Evolutionary conservation across 2,888 invertebrate species (phyloP), one percentile per base, ranked within the genome.

Genomic region (Melangyna quadrimaculata): DNA sequence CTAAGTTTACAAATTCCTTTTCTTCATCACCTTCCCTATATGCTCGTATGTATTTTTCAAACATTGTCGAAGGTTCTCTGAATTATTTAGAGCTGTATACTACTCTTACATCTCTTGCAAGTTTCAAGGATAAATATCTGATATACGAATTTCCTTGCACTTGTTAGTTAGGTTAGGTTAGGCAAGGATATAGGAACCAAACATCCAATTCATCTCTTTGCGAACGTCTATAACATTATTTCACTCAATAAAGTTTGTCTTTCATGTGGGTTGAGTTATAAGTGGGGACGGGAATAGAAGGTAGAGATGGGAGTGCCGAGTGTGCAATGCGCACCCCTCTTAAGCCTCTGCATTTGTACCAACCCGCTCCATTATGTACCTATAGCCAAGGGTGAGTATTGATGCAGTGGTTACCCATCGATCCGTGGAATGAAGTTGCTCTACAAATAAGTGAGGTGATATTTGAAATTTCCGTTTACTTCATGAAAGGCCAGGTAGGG

Each of bases 331-430:
- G n/a, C 17, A 37, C 35, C 48, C 35, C 45, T 45, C 10, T 29
- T n/a, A 27, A 37, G 10, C 43, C 27, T 29, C 24, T 12, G 67
- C 45, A 75, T 71, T n/a, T 48, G 43, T 65, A 48, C 43, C 22
- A 29, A 24, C 37, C 24, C 22, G 29, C 27, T 19, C 12, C 27
- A 2, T 4, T 51, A 22, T 29, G 3, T 24, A 4, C 29, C 7
- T 65, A 27, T 24, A 37, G 70, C 24, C 24, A 70, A 40, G 48
- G 63, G 74, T 59, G 55, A 55, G 65, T 74, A 71, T 79, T 80
- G 84, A 75, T 75, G 84, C 84, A 80, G 55, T 69, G 80, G 71
- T 80, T 72, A 55, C 29, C 80, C 79, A 77, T 84, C 72, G 72
- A 72, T 67, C 61, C 77, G 29, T 72, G 27, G 61, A 72, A 29